Base-by-base conservation (phyloP, 2,888 invertebrate species). In the Hypomecis atomaria region DNA sequence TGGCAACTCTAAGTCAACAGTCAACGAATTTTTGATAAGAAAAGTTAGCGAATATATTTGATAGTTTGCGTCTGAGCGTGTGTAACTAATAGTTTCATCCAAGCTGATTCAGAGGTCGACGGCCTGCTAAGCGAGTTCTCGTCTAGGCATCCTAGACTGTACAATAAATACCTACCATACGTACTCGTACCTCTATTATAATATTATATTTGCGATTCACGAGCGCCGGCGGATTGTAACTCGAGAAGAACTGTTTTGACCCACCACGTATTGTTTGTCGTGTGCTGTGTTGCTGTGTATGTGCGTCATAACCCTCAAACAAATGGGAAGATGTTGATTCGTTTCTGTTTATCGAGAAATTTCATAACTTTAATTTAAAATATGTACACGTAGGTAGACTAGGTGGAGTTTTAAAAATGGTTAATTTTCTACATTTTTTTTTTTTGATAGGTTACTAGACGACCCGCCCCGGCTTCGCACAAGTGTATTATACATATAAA, bases 81-180 rank as follows among this genome's bases (percentile, higher is more conserved):
- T 69, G 71, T 67, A 65, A 65, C 69, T 72, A 71, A 71, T 72
- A 54, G 69, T 45, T 65, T 54, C 60, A 65, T 63, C 61, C 49
- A 58, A 53, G 60, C 48, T 62, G 71, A 62, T 49, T 62, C 62
- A 60, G 62, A 44, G 71, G 66, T 66, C 70, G 59, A 33, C 43
- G 71, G 60, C 67, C 71, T 66, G 65, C 60, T 63, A 61, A 60
- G 61, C 67, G 66, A 71, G 67, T 45, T 66, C 67, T 67, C 63
- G 72, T 66, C 71, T 71, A 70, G 66, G 68, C 65, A 66, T 64
- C 65, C 53, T 61, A 65, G 56, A 52, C 52, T 61, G 37, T 37
- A 60, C 65, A 57, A 57, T 60, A 56, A 63, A 65, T 65, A 65
- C 65, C 60, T 65, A 65, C n/a, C 34, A 36, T 50, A 61, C 13